Conservation (phyloP, 2,113 vertebrate species). For the Calcarius ornatus region DNA sequence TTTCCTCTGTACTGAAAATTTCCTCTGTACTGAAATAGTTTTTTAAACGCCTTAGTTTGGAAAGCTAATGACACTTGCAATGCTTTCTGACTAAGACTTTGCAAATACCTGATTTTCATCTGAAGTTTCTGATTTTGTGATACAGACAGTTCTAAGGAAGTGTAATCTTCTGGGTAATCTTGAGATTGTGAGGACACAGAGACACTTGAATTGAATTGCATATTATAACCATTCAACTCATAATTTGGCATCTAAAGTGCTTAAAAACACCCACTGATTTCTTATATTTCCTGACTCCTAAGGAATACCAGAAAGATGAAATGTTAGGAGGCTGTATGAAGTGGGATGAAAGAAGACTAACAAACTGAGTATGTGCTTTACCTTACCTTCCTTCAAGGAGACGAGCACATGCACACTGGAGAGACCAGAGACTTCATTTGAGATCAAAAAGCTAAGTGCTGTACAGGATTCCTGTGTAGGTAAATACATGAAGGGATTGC, state of each 20-base stretch:
- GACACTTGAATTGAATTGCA: conserved; percentile 6
- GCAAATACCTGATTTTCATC: neutral
- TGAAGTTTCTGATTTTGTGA: neutral
- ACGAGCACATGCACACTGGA: neutral
- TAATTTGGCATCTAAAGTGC: conserved; percentile 6
- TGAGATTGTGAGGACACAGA: neutral
- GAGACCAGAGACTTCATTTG: neutral
- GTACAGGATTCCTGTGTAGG: neutral
- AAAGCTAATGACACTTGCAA: neutral
- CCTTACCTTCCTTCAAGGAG: neutral
- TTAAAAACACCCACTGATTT: conserved; percentile 34
- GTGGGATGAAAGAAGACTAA: neutral
- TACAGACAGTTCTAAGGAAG: neutral
- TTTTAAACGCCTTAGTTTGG: neutral
- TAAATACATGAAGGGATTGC: neutral
- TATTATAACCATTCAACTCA: conserved; percentile 19
- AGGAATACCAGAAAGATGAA: neutral
- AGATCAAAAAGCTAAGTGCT: neutral
- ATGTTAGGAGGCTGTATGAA: neutral
- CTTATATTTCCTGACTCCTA: conserved; percentile 10
- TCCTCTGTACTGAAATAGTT: neutral
- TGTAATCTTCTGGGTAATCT: neutral
- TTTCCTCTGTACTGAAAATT: neutral
- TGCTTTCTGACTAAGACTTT: neutral
- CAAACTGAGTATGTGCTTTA: neutral